Evolutionary conservation across 2,113 vertebrate genomes (phyloP).

Genomic region (Podarcis muralis): DNA sequence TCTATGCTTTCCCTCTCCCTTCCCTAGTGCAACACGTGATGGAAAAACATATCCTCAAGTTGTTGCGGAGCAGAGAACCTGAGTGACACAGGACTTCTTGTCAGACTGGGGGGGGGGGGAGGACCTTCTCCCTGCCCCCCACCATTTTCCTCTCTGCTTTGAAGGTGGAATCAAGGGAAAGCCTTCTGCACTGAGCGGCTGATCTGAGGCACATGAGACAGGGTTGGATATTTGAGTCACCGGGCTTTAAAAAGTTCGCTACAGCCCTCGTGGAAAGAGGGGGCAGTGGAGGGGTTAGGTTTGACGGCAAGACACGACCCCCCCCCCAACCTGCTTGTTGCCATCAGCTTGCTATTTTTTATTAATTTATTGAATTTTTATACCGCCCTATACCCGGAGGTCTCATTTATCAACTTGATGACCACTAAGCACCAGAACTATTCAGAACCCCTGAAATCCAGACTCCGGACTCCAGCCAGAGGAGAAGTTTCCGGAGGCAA

Average conservation of each 20-base stretch:
- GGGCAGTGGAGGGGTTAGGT: too few species aligned
- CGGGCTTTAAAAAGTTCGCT: too few species aligned
- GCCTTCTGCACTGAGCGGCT: background rate
- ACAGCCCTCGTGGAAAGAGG: too few species aligned
- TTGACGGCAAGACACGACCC: too few species aligned
- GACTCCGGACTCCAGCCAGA: background rate
- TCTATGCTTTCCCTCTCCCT: background rate
- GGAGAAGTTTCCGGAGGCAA: background rate
- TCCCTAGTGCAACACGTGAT: conserved; percentile 87
- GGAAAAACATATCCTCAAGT: conserved; percentile 86
- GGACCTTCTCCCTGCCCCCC: background rate
- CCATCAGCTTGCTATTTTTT: too few species aligned
- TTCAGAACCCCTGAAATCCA: background rate
- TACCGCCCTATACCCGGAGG: too few species aligned
- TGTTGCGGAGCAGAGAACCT: conserved; percentile 69
- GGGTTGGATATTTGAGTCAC: too few species aligned
- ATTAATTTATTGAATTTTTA: too few species aligned
- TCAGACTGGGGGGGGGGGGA: fast-evolving
- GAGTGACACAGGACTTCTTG: conserved; percentile 9
- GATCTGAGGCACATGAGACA: too few species aligned
- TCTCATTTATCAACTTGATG: too few species aligned
- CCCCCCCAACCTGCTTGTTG: too few species aligned
- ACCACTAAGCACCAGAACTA: background rate
- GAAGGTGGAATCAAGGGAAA: background rate
- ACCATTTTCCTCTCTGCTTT: background rate